Evolutionary conservation across 2,113 vertebrate genomes (phyloP), one percentile per base, ranked within the genome.

Genomic region (Tupaia tana): DNA sequence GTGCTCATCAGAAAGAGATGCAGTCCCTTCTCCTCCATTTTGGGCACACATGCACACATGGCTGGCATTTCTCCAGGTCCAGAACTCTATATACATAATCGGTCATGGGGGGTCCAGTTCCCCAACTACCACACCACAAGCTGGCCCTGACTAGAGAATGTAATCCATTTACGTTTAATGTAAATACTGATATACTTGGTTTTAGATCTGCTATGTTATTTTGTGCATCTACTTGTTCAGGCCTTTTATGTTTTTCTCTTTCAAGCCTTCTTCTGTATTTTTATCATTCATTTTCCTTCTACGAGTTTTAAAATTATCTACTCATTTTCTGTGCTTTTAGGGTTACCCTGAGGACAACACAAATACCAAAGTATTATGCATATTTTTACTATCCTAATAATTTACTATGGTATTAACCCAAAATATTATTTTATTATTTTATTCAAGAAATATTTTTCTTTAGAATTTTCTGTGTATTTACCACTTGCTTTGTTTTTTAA

Each of bases 141-240:
- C 43, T 43, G 43, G 43, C 43, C 43, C 81, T 91, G 22, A 75
- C 54, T 61, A 22, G 16, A 52, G 52, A 87, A 82, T 80, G 67
- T 92, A 90, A 71, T 90, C 9, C 66, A 86, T 25, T 43, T 43
- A 43, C 43, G 5, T 43, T 43, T 89, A 89, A 27, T 64, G 12
- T 84, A 89, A 89, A 66, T 58, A 70, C 22, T 78, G 54, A 83
- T 73, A 31, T 43, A 13, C 82, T 77, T 75, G 69, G 61, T 89
- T 95, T 95, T 63, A 79, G 89, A 59, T 71, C 34, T 83, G 25
- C 34, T 18, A 34, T 54, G 6, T 85, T 78, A 64, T 85, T 94
- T 67, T 82, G 27, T 74, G 52, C 63, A 70, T 83, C 43, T 43
- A 67, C 64, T 88, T 83, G 71, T 84, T 64, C 69, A 31, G 78